Evolutionary conservation across 1,140 invertebrate species (phyloP).

Genomic region (Trachelipus rathkii): DNA sequence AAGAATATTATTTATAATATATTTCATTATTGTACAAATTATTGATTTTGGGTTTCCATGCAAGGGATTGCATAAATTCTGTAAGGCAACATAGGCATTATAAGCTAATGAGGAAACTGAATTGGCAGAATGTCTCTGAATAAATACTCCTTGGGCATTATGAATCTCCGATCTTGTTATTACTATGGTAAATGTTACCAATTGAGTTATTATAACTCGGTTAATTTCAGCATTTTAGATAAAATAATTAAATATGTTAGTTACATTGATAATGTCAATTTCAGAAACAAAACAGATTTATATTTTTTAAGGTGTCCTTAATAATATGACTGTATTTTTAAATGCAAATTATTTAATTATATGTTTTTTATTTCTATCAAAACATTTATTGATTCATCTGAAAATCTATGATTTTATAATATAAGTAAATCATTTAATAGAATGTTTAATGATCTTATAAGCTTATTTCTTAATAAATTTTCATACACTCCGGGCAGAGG

Average conservation of each 20-base stretch:
- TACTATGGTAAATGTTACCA: too few species aligned
- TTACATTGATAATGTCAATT: too few species aligned
- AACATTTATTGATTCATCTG: conserved; percentile 53
- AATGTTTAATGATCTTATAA: conserved; percentile 48
- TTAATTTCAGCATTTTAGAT: too few species aligned
- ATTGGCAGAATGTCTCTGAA: conserved; percentile 40
- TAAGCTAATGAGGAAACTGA: conserved; percentile 50
- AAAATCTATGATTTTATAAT: conserved; percentile 53
- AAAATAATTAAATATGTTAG: too few species aligned
- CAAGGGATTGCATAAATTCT: conserved; percentile 52
- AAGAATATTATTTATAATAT: conserved; percentile 54
- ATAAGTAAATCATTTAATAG: conserved; percentile 53
- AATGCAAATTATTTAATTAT: too few species aligned
- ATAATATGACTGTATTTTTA: too few species aligned
- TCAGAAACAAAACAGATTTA: too few species aligned
- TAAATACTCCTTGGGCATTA: conserved; percentile 46
- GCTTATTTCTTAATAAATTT: too few species aligned
- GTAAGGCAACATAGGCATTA: conserved; percentile 54
- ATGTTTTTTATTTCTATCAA: too few species aligned
- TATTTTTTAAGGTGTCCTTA: too few species aligned
- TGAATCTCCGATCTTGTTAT: conserved; percentile 55
- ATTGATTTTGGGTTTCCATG: conserved; percentile 55
- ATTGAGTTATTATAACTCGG: too few species aligned
- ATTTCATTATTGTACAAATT: conserved; percentile 54
- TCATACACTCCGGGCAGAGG: too few species aligned